These are phyloP conservation scores for Sipha maydis DNA, from an alignment of 2,888 invertebrate genomes.

Conservation along the genomic window DNA sequence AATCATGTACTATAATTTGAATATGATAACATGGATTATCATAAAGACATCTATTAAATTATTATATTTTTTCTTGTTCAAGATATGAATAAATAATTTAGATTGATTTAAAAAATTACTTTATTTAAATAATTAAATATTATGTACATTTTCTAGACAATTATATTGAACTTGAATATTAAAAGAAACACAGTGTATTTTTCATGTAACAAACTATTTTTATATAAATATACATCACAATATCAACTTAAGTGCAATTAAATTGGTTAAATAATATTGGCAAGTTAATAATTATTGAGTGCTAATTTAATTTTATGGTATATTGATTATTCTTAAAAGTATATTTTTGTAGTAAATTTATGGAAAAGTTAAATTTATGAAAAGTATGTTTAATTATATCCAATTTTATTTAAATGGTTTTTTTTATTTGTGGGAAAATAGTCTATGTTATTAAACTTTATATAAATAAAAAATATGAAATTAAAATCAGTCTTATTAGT, in stretches of 20 bases:
- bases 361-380: no score
- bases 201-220: no score
- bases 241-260: no score
- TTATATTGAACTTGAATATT: background rate
- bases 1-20: background rate
- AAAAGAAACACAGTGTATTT: background rate
- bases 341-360: no score
- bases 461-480: background rate
- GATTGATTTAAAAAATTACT: background rate
- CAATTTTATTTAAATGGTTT: background rate
- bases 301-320: no score
- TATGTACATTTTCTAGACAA: background rate
- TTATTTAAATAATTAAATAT: background rate
- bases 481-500: background rate
- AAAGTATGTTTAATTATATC: background rate
- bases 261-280: no score
- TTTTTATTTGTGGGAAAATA: background rate
- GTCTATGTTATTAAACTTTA: background rate
- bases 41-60: background rate
- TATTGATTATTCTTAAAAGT: no score
- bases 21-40: background rate
- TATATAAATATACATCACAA: no score
- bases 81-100: background rate
- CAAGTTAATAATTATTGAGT: no score
- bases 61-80: background rate